Evolutionary conservation across 37 sponge, comb jelly and placozoan genomes (phyloP).

Genomic region (Oopsacas minuta): DNA sequence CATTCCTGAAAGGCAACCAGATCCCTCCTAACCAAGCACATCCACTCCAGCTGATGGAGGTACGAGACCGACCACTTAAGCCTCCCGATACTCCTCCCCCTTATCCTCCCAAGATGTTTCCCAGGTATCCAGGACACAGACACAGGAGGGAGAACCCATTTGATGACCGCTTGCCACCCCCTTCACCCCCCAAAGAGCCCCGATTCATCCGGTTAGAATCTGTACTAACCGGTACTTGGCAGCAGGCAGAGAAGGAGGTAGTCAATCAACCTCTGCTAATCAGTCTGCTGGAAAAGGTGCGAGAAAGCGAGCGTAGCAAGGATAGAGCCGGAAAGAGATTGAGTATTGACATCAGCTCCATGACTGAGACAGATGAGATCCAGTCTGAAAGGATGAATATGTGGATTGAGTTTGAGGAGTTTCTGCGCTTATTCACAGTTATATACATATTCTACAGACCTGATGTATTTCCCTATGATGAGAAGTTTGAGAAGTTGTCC

Average conservation of each 20-base stretch:
- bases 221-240: neutral
- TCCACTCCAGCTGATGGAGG: conserved; percentile 43
- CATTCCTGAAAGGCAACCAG: conserved; percentile 1
- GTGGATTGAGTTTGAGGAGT: conserved; percentile 17
- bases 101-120: conserved; percentile 27
- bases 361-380: neutral
- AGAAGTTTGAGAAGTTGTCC: neutral
- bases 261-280: neutral
- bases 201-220: neutral
- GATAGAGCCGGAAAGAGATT: neutral
- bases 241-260: neutral
- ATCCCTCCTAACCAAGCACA: conserved; percentile 28
- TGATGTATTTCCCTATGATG: neutral
- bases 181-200: neutral
- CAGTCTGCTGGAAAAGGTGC: conserved; percentile 3
- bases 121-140: neutral
- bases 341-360: neutral
- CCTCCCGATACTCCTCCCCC: conserved; percentile 54
- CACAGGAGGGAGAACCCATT: conserved; percentile 4
- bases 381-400: neutral
- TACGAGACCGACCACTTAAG: conserved; percentile 42
- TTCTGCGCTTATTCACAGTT: neutral
- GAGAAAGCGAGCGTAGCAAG: conserved; percentile 3
- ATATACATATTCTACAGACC: conserved; percentile 5
- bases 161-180: neutral